phyloP scores from a whole-genome alignment of 2,888 invertebrate genomes.

The Tyria jacobaeae region DNA sequence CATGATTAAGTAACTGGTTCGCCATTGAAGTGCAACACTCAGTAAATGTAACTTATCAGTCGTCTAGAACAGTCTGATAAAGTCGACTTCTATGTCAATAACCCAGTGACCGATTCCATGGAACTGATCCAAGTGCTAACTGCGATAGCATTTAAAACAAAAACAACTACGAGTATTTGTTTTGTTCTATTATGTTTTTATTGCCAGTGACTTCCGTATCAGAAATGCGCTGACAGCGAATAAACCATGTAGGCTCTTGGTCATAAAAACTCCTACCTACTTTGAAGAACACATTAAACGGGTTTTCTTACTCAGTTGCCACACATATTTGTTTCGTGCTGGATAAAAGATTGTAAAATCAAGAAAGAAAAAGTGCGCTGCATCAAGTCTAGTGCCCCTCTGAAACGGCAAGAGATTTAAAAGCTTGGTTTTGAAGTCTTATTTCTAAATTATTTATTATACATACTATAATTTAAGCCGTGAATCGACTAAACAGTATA shows the following conservation, averaged over 20 bases:
- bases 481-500: too few relatives aligned
- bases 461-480: too few relatives aligned
- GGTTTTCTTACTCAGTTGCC: not conserved
- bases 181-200: slow-evolving; percentile 21
- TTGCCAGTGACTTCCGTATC: slow-evolving; percentile 24
- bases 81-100: slow-evolving; percentile 49
- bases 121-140: slow-evolving; percentile 52
- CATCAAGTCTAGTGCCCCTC: not conserved
- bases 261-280: not conserved
- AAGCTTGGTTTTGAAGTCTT: not conserved
- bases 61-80: slow-evolving; percentile 40
- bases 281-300: not conserved
- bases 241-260: not conserved
- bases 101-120: slow-evolving; percentile 52
- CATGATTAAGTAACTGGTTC: slow-evolving; percentile 11
- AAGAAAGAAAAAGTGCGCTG: not conserved
- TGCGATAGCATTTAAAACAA: slow-evolving; percentile 41
- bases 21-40: slow-evolving; percentile 34
- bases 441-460: not conserved
- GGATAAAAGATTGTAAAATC: not conserved
- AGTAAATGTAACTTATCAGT: slow-evolving; percentile 45
- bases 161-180: slow-evolving; percentile 23
- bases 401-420: not conserved
- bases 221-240: not conserved
- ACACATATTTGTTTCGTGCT: not conserved